Evolutionary conservation across 2,888 invertebrate genomes (phyloP).

Genomic region (Microctonus aethiopoides): DNA sequence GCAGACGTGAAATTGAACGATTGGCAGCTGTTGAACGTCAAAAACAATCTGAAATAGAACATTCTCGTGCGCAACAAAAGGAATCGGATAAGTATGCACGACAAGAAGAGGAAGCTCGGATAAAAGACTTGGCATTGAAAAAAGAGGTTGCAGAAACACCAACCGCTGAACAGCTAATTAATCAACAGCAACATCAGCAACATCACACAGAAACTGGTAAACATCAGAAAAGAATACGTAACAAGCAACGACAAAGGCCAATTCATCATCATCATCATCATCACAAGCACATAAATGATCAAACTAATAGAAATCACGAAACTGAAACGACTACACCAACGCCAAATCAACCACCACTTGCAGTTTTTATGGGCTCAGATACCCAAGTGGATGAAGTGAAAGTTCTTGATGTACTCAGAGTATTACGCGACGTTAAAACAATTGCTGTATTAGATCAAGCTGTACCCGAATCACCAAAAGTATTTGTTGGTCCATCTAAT

Average conservation of each 20-base stretch:
- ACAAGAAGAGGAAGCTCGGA: constrained; percentile 39
- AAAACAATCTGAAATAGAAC: constrained; percentile 50
- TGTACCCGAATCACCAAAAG: constrained; percentile 76
- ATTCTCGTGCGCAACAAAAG: constrained; percentile 43
- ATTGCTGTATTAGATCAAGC: constrained; percentile 83
- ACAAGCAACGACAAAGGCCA: constrained; percentile 43
- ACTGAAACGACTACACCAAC: constrained; percentile 50
- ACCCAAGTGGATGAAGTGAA: constrained; percentile 69
- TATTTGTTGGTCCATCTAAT: constrained; percentile 85
- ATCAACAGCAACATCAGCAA: constrained; percentile 53
- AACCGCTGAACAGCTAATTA: constrained; percentile 48
- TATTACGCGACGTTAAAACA: constrained; percentile 77
- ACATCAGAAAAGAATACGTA: constrained; percentile 42
- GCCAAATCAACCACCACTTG: constrained; percentile 86
- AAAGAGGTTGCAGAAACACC: constrained; percentile 31
- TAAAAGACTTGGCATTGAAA: constrained; percentile 29
- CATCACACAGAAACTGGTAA: constrained; percentile 49
- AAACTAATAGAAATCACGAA: constrained; percentile 32
- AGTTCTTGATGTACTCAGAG: constrained; percentile 77
- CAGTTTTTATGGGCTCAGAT: constrained; percentile 78
- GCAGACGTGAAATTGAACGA: constrained; percentile 49
- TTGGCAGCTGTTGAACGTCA: constrained; percentile 49
- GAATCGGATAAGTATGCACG: constrained; percentile 43
- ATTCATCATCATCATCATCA: constrained; percentile 24
- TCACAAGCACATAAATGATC: constrained; percentile 35